Base-by-base conservation (phyloP, 2,797 vertebrate species). In the Sebastiscus albofasciatus region DNA sequence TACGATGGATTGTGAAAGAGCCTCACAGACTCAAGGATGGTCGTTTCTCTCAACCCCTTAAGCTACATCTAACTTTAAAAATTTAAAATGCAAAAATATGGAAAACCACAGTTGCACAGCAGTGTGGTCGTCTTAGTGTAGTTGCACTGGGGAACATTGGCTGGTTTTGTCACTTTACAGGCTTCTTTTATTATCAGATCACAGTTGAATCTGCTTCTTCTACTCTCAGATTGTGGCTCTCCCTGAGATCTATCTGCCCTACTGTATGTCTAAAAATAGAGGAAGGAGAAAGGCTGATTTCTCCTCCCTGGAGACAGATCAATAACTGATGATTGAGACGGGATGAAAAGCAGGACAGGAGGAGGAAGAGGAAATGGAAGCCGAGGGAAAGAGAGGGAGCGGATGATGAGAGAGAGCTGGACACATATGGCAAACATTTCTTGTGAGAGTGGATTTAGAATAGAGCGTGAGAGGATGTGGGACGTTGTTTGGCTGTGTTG, bases 231-330 rank as follows among this genome's bases (percentile, higher is more conserved):
- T 80, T 75, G 61, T 13, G 54, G 52, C 36, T 67, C 77, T 81
- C 55, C 46, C 67, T 33, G 70, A 88, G 77, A 77, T 85, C 82
- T 79, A 77, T 85, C 82, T 80, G 56, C 66, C 46, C 49, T 2
- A 26, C 33, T 71, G 24, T 39, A 20, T 0, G 67, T 77, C 92
- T 93, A 91, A 81, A 92, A 89, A 94, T 93, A 92, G 84, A 77
- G 34, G 36, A 67, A 42, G 68, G 77, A 76, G 67, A 83, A 56
- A n/a, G 71, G 72, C 62, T 49, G 81, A 81, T 85, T 77, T 66
- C 68, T 88, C 46, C 71, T 88, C 85, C 85, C 83, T n/a, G 59
- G 87, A 90, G 91, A 87, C 78, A 54, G 91, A 91, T 94, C 92
- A 87, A 90, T 93, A 92, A 83, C 87, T 52, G 79, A 87, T 82